A percentile compares a stretch with the other conserved stretches of the same genome.
These are phyloP conservation scores for Gambelia wislizenii DNA, from an alignment of 2,797 vertebrate species.

Conservation along the genomic window DNA sequence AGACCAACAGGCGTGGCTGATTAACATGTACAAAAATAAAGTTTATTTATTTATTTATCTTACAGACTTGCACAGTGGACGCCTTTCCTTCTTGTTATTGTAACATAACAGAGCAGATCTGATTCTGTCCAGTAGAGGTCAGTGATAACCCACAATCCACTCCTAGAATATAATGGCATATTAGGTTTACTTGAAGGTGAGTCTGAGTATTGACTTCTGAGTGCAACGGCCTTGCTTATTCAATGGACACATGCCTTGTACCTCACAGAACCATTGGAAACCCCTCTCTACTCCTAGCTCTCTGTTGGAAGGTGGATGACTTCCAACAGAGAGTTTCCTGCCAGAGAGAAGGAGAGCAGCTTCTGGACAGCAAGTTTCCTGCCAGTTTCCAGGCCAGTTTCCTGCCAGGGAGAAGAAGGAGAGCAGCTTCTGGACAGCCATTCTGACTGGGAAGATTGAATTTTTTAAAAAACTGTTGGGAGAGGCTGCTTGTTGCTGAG, in stretches of 20 bases:
- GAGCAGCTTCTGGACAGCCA: too few species aligned
- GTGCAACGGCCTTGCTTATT: background rate
- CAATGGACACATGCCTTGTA: background rate
- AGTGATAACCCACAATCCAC: background rate
- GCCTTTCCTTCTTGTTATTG: background rate
- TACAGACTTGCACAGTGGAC: background rate
- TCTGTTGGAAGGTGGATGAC: too few species aligned
- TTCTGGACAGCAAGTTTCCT: too few species aligned
- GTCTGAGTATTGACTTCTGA: background rate
- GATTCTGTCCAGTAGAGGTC: constrained; percentile 25
- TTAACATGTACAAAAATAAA: too few species aligned
- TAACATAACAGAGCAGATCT: constrained; percentile 1
- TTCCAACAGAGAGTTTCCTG: too few species aligned
- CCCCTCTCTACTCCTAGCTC: background rate
- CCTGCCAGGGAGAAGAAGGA: too few species aligned
- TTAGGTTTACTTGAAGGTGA: background rate
- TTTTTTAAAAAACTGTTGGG: too few species aligned
- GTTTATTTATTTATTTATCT: too few species aligned
- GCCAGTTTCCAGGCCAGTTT: too few species aligned
- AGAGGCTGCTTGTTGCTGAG: too few species aligned
- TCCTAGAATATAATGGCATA: background rate
- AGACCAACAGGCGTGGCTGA: background rate
- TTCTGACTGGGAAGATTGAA: too few species aligned
- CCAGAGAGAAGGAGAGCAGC: too few species aligned
- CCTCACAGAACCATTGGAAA: background rate